Percentiles rank a stretch among this genome's conserved stretches.
Evolutionary conservation across 2,888 invertebrate genomes (phyloP).

Genomic region (Caenorhabditis virilis): DNA sequence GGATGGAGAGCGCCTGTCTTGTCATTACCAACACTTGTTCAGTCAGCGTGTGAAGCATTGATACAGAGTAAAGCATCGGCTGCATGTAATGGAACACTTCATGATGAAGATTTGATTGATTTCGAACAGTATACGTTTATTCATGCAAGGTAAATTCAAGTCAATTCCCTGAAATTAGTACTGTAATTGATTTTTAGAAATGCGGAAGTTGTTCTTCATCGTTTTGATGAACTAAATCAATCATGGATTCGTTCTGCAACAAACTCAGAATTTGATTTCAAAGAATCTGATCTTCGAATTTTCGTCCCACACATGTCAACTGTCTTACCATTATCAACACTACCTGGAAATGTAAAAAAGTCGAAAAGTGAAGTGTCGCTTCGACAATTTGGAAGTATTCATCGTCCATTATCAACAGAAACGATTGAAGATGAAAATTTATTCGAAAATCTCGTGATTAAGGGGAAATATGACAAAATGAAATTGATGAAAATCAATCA

Average conservation of each 20-base stretch:
- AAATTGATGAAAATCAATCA: slow-evolving; percentile 30
- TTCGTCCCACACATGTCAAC: slow-evolving; percentile 26
- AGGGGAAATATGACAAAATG: slow-evolving; percentile 25
- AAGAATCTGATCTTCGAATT: slow-evolving; percentile 30
- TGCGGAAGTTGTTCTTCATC: slow-evolving; percentile 53
- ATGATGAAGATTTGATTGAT: slow-evolving; percentile 23
- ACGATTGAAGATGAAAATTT: slow-evolving; percentile 22
- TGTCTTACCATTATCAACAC: slow-evolving; percentile 7
- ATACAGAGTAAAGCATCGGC: slow-evolving; percentile 35
- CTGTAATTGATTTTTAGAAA: slow-evolving; percentile 33
- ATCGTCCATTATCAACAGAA: slow-evolving; percentile 13
- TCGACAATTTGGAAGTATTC: slow-evolving; percentile 3
- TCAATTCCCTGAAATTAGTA: not conserved
- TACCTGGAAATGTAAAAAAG: slow-evolving; percentile 11
- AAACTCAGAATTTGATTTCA: slow-evolving; percentile 18
- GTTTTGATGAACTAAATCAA: slow-evolving; percentile 56
- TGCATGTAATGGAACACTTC: slow-evolving; percentile 38
- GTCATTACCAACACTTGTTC: slow-evolving; percentile 54
- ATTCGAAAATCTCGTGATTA: slow-evolving; percentile 17
- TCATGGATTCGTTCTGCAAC: slow-evolving; percentile 40
- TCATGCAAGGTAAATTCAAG: slow-evolving; percentile 46
- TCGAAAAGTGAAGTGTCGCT: slow-evolving; percentile 23
- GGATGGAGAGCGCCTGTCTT: slow-evolving; percentile 55
- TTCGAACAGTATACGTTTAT: slow-evolving; percentile 38
- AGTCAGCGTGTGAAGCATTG: slow-evolving; percentile 49